Evolutionary conservation across 2,113 vertebrate genomes (phyloP), one percentile per base, ranked within the genome.

Genomic region (Rhinichthys klamathensis): DNA sequence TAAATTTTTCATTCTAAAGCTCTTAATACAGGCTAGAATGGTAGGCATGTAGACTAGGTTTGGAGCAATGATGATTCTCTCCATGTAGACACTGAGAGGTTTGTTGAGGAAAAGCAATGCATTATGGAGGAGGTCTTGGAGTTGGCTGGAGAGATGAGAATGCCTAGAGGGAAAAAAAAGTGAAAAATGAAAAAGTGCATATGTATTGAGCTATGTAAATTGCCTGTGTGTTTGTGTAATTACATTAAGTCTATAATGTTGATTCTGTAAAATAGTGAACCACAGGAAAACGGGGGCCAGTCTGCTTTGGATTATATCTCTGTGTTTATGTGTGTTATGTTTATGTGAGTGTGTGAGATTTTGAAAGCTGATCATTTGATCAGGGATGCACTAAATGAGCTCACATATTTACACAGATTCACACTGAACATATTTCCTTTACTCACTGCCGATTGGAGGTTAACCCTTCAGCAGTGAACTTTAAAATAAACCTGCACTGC

Each of bases 101-200:
- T 13, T 82, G 72, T n/a, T 80, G 73, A 63, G 79, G 76, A 73
- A 79, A 82, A 46, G 35, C 21, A 60, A 77, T 86, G 72, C 49
- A 86, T 83, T 78, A 86, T 78, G 58, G 35, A 54, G 41, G 41
- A 60, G n/a, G n/a, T 30, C 65, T 61, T 70, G 54, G 82, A 75
- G 49, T 51, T 41, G 51, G n/a, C 21, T 81, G 80, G 23, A 76
- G 18, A 70, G n/a, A 38, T 51, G 35, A 63, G 74, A 79, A 67
- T 32, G 32, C 35, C 65, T 8, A 23, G 44, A 61, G 54, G 4
- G 25, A 51, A 32, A 86, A 16, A 10, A 51, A 16, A 11, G n/a
- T n/a, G n/a, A n/a, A n/a, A n/a, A n/a, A n/a, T n/a, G 35, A 35
- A 75, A 65, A 69, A 74, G 32, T 49, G 69, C 32, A 63, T 51